Conservation (phyloP, 2,888 invertebrate species). For the Agonum fuliginosum region DNA sequence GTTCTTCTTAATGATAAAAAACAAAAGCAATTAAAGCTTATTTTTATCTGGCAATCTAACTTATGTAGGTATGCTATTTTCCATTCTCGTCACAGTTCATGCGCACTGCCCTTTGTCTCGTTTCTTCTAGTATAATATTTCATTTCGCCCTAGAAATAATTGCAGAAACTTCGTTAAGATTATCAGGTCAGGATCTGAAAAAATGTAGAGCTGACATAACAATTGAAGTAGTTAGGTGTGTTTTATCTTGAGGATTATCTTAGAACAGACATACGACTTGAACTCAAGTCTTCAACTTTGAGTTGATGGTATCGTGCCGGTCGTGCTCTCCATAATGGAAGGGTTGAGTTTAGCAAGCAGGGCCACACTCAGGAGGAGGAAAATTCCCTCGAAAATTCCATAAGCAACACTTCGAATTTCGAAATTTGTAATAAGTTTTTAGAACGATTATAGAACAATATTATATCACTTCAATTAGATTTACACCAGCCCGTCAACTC, state of each 20-base stretch:
- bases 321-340: slow-evolving; percentile 32
- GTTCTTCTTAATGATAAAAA: not conserved
- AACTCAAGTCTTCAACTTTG: slow-evolving; percentile 8
- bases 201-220: slow-evolving; percentile 28
- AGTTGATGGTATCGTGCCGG: slow-evolving; percentile 37
- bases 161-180: slow-evolving; percentile 29
- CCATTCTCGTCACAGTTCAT: slow-evolving; percentile 11
- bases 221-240: slow-evolving; percentile 34
- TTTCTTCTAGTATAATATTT: slow-evolving; percentile 12
- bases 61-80: too few species aligned
- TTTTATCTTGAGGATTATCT: slow-evolving; percentile 37
- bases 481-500: too few species aligned
- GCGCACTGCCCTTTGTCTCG: slow-evolving; percentile 17
- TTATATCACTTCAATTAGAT: too few species aligned
- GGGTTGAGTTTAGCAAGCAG: slow-evolving; percentile 5
- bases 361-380: not conserved
- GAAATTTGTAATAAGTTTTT: too few species aligned
- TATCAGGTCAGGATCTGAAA: slow-evolving; percentile 1
- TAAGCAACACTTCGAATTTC: too few species aligned
- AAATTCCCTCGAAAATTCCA: too few species aligned
- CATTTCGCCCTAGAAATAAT: slow-evolving; percentile 16
- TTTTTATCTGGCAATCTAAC: slow-evolving; percentile 29
- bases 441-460: too few species aligned
- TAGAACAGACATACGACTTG: slow-evolving; percentile 9
- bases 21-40: not conserved